phyloP scores from a whole-genome alignment of 2,113 vertebrate species.

The Amphilophus citrinellus region DNA sequence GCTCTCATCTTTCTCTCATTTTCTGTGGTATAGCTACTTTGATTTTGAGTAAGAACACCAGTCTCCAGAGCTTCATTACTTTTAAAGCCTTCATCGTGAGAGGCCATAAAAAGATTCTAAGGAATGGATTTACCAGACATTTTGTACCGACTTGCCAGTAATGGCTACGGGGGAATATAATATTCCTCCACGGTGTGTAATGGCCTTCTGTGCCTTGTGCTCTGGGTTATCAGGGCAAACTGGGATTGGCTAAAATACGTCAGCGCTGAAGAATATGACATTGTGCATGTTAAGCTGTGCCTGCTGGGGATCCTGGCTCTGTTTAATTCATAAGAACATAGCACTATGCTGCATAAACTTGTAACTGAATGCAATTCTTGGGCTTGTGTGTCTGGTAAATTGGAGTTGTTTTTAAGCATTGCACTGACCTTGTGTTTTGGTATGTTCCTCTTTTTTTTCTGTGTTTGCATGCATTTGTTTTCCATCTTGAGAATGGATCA shows the following conservation, averaged over 20 bases:
- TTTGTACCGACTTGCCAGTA: conserved; percentile 50
- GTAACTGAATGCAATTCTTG: conserved; percentile 7
- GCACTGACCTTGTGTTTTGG: conserved; percentile 35
- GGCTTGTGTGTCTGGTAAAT: conserved; percentile 6
- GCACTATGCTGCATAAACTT: conserved; percentile 21
- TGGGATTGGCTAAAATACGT: conserved; percentile 36
- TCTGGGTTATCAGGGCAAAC: conserved; percentile 53
- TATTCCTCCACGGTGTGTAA: conserved; percentile 43
- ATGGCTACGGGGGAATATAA: conserved; percentile 63
- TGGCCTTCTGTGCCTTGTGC: conserved; percentile 50
- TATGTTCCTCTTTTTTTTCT: conserved; percentile 23
- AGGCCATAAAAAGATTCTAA: conserved; percentile 77
- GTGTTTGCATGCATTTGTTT: conserved; percentile 7
- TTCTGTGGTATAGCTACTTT: conserved; percentile 59
- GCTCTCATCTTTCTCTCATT: conserved; percentile 66
- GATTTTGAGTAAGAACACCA: conserved; percentile 56
- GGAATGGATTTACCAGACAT: conserved; percentile 68
- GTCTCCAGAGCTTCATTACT: conserved; percentile 76
- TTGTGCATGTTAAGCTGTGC: conserved; percentile 25
- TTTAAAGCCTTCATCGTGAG: conserved; percentile 68
- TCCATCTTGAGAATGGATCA: conserved; percentile 1
- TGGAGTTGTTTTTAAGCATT: not conserved
- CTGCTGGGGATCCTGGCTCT: conserved; percentile 29
- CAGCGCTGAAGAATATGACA: conserved; percentile 45
- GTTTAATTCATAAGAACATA: conserved; percentile 49